Evolutionary conservation across 1,140 invertebrate species (phyloP).

Genomic region (Nasonia giraulti): DNA sequence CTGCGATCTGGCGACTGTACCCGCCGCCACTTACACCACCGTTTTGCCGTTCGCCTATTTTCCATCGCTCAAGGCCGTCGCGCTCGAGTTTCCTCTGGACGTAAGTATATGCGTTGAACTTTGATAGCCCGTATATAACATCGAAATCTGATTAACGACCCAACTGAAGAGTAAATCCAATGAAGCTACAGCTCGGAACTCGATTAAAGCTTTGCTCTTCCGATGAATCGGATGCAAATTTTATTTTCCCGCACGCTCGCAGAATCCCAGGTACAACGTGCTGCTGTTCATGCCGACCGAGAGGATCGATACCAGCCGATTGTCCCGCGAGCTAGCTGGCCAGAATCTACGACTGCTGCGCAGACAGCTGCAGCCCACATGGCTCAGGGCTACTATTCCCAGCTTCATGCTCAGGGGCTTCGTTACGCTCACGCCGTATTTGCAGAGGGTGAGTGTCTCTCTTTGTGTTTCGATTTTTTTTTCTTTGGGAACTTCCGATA

Average conservation of each 20-base stretch:
- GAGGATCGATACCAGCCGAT: slow-evolving; percentile 66
- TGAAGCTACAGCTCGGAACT: not conserved
- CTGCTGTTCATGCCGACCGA: slow-evolving; percentile 73
- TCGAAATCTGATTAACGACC: too few relatives aligned
- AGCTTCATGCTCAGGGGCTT: slow-evolving; percentile 86
- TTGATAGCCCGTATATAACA: not conserved
- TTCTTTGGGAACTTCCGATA: slow-evolving; percentile 16
- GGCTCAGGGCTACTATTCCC: slow-evolving; percentile 84
- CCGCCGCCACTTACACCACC: slow-evolving; percentile 80
- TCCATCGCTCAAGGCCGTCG: slow-evolving; percentile 80
- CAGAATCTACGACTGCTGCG: slow-evolving; percentile 80
- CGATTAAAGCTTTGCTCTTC: not conserved
- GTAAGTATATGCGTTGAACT: slow-evolving; percentile 65
- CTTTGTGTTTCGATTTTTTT: not conserved
- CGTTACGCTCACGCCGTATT: slow-evolving; percentile 83
- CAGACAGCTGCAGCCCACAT: slow-evolving; percentile 78
- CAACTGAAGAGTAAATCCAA: not conserved
- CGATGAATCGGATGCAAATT: not conserved
- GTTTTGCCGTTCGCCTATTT: slow-evolving; percentile 85
- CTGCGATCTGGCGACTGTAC: slow-evolving; percentile 66
- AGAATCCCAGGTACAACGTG: slow-evolving; percentile 76
- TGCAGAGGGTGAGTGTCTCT: slow-evolving; percentile 81
- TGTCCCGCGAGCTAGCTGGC: slow-evolving; percentile 66
- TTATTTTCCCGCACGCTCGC: not conserved
- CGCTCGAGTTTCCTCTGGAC: slow-evolving; percentile 84